Evolutionary conservation across 2,113 vertebrate genomes (phyloP), one percentile per base, ranked within the genome.

Genomic region (Clarias gariepinus): DNA sequence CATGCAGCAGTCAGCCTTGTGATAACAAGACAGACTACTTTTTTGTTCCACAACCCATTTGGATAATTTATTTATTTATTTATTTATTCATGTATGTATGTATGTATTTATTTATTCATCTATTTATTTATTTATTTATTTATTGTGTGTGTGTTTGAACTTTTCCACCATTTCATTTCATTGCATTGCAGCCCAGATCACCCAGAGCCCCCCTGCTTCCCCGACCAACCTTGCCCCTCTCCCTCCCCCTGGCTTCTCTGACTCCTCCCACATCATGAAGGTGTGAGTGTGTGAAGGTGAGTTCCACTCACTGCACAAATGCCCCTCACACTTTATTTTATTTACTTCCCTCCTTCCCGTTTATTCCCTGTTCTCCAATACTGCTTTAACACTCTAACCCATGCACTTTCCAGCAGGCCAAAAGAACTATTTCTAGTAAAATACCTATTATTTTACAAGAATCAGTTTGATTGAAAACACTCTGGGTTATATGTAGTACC

Each of bases 251-350:
- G 96, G 97, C 91, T 93, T 91, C 91, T 90, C 95, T 93, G 96
- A 96, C 94, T 94, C 92, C 92, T 95, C 94, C 95, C 96, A 96
- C 94, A 94, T 96, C 95, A 96, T 97, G 97, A 96, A 96, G 95
- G 97, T 96, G 95, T 98, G 95, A 98, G 93, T 92, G 92, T 91
- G 94, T 90, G 76, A 88, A 97, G 96, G 98, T 99, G 96, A 98
- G 97, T 94, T 30, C 86, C 79, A 21, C 88, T 88, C 78, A 86
- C 53, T 82, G 73, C 88, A 83, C 89, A 82, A 81, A 81, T 12
- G 12, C 82, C 53, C 83, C 23, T 3, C 66, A 30, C 71, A n/a
- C 23, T 73, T 73, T 55, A 47, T 68, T 55, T 52, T 57, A 69
- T 60, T 52, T 18, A 53, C 60, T 36, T 52, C 23, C 81, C 47